Evolutionary conservation across 2,113 vertebrate genomes (phyloP).

Genomic region (Strigops habroptila): DNA sequence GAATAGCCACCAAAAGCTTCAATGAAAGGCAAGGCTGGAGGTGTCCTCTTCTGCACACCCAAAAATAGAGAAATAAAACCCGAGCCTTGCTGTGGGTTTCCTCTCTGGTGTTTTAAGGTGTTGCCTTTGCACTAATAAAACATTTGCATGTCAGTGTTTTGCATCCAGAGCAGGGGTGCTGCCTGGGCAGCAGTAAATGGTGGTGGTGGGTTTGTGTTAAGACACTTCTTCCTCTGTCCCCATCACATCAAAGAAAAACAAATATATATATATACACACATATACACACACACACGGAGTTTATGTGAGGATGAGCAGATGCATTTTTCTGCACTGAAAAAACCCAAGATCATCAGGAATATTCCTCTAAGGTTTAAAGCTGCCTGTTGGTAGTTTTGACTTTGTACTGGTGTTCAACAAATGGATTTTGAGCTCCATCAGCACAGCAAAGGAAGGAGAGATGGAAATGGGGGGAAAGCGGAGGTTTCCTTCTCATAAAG

Average conservation of each 20-base stretch:
- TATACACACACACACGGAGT: neutral
- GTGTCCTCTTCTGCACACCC: rapidly evolving
- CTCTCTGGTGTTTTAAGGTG: neutral
- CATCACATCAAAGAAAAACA: neutral
- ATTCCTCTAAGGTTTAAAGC: neutral
- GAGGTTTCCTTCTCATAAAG: neutral
- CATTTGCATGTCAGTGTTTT: neutral
- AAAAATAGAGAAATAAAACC: neutral
- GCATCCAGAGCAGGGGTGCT: neutral
- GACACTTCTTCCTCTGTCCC: neutral
- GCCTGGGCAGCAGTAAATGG: neutral
- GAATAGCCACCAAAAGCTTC: neutral
- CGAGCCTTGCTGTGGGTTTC: neutral
- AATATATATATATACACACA: neutral
- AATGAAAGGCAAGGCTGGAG: neutral
- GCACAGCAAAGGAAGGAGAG: neutral
- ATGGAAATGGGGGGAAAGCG: neutral
- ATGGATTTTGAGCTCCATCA: neutral
- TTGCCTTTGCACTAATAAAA: neutral
- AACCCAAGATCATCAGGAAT: neutral
- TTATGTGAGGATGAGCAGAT: neutral
- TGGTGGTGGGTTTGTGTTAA: neutral
- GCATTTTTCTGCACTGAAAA: neutral
- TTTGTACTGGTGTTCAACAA: neutral
- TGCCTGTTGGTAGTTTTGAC: neutral